Conservation (phyloP, 2,888 invertebrate species). For the Phengaris arion region DNA sequence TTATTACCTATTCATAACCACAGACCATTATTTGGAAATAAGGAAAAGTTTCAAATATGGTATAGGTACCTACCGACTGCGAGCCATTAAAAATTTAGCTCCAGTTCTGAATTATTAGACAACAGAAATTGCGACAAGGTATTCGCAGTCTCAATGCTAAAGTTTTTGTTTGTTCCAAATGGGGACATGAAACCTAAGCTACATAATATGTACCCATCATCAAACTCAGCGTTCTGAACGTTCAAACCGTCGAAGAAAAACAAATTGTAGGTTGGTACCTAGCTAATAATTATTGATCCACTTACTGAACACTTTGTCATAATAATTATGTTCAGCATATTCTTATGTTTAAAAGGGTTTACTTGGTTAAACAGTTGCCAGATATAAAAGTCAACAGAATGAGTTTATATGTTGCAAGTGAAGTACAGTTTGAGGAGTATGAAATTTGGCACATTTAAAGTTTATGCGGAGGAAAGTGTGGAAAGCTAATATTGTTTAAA, state of each 20-base stretch:
- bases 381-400: no score
- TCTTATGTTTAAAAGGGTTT: neutral
- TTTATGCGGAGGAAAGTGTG: no score
- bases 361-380: no score
- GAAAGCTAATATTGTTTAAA: no score
- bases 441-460: no score
- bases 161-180: conserved; percentile 13
- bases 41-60: neutral
- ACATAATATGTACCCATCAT: neutral
- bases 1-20: no score
- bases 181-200: neutral
- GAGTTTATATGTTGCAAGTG: no score
- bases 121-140: neutral
- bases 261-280: neutral
- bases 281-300: neutral
- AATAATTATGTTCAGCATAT: no score
- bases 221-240: neutral
- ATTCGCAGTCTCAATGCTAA: neutral
- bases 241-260: neutral
- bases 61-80: neutral
- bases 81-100: neutral
- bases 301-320: no score
- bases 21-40: no score
- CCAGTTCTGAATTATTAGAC: neutral
- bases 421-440: no score